Conservation (phyloP, 2,797 vertebrate genomes). For the Fundulus diaphanus region DNA sequence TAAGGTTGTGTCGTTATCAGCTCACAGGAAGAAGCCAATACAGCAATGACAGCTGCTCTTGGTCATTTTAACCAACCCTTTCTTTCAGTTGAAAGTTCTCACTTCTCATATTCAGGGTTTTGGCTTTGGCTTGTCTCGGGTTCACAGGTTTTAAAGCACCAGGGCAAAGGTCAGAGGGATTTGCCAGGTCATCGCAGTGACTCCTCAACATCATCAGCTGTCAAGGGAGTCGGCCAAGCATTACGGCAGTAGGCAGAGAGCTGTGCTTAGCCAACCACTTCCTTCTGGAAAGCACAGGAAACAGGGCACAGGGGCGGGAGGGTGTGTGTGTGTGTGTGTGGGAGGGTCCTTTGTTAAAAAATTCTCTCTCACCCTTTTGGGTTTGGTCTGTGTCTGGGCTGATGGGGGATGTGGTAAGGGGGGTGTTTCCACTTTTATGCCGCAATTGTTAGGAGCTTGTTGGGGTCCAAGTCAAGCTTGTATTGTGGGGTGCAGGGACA, state of each 20-base stretch:
- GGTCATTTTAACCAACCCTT: slow-evolving; percentile 58
- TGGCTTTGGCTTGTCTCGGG: slow-evolving; percentile 57
- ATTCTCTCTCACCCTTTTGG: slow-evolving; percentile 33
- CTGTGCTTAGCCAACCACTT: slow-evolving; percentile 49
- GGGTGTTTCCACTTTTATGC: slow-evolving; percentile 37
- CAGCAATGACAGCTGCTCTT: slow-evolving; percentile 72
- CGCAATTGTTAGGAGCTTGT: slow-evolving; percentile 42
- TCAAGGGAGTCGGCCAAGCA: slow-evolving; percentile 69
- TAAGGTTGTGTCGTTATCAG: slow-evolving; percentile 58
- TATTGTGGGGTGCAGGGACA: slow-evolving; percentile 52
- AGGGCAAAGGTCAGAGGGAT: slow-evolving; percentile 74
- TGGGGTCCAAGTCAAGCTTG: slow-evolving; percentile 57
- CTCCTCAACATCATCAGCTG: slow-evolving; percentile 75
- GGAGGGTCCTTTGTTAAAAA: slow-evolving; percentile 24
- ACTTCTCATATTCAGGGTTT: slow-evolving; percentile 49
- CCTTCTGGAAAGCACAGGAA: slow-evolving; percentile 41
- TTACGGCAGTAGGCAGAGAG: slow-evolving; percentile 64
- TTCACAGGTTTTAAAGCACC: slow-evolving; percentile 75
- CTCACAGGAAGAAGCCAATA: slow-evolving; percentile 52
- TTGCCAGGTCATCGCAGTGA: slow-evolving; percentile 74
- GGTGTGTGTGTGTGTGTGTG: background rate
- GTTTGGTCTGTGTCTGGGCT: slow-evolving; percentile 15
- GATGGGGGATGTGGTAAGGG: slow-evolving; percentile 43
- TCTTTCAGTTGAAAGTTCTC: slow-evolving; percentile 40
- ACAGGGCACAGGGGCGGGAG: slow-evolving; percentile 24